These are phyloP conservation scores for Blomia tropicalis DNA, from an alignment of 2,888 invertebrate species.

Conservation along the genomic window DNA sequence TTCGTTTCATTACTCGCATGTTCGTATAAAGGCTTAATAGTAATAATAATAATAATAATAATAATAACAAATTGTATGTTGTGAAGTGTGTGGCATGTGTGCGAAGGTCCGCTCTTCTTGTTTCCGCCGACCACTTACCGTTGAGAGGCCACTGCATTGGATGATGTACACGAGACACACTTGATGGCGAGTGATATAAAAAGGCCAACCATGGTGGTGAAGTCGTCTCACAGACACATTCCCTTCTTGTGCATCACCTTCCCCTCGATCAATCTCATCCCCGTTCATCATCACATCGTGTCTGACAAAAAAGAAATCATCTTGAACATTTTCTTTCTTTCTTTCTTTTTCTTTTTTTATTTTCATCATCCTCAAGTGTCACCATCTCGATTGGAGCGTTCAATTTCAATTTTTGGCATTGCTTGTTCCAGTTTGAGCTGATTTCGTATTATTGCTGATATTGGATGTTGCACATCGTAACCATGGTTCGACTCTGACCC, in stretches of 20 bases:
- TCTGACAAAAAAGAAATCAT: neutral
- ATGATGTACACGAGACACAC: conserved; percentile 7
- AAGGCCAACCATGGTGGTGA: conserved; percentile 14
- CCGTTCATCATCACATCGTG: neutral
- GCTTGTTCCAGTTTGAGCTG: too few relatives aligned
- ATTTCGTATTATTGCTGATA: too few relatives aligned
- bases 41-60: too few relatives aligned
- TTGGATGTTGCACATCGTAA: too few relatives aligned
- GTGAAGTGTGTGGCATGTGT: conserved; percentile 6
- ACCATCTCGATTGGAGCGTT: too few relatives aligned
- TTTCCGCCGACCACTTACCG: conserved; percentile 15
- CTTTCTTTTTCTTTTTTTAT: neutral
- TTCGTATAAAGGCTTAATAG: neutral
- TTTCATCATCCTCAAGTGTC: too few relatives aligned
- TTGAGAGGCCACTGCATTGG: conserved; percentile 5
- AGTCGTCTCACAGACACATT: conserved; percentile 5
- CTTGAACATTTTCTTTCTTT: neutral
- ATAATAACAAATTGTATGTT: too few relatives aligned
- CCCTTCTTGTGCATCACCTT: neutral
- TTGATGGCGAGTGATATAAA: conserved; percentile 13
- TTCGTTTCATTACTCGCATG: too few relatives aligned
- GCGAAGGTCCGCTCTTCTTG: conserved; percentile 15
- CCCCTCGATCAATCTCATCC: neutral
- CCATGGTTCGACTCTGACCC: too few relatives aligned
- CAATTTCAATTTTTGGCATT: too few relatives aligned